Evolutionary conservation across 2,113 vertebrate species (phyloP).

Genomic region (Dipodomys merriami): DNA sequence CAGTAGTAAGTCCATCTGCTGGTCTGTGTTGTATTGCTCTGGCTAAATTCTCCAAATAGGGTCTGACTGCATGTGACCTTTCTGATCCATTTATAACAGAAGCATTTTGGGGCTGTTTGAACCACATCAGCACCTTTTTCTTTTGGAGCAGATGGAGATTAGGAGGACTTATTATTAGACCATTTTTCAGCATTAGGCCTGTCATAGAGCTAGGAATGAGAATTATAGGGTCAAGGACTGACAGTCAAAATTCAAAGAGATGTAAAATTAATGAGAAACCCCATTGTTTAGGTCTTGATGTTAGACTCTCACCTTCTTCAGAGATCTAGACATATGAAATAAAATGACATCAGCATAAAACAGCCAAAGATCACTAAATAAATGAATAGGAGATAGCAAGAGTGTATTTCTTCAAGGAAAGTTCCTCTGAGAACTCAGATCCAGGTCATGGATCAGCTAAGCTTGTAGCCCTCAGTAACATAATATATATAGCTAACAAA

Average conservation of each 20-base stretch:
- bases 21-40: not conserved
- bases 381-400: conserved; percentile 26
- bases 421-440: conserved; percentile 35
- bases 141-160: conserved; percentile 28
- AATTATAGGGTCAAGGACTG: conserved; percentile 34
- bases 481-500: not conserved
- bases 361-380: conserved; percentile 43
- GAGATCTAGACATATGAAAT: conserved; percentile 20
- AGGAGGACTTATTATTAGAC: conserved; percentile 18
- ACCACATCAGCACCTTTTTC: not conserved
- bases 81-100: not conserved
- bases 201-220: not conserved
- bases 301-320: conserved; percentile 32
- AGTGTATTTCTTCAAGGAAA: not conserved
- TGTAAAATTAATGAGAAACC: conserved; percentile 41
- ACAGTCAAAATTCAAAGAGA: conserved; percentile 52
- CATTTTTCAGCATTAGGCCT: conserved; percentile 37
- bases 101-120: not conserved
- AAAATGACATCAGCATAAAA: conserved; percentile 12
- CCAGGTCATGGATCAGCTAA: not conserved
- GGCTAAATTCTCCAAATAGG: not conserved
- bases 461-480: not conserved
- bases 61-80: not conserved
- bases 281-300: conserved; percentile 47
- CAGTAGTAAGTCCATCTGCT: rapidly evolving